Base-by-base conservation (phyloP, 2,888 invertebrate genomes). In the Eurytoma adleriae region DNA sequence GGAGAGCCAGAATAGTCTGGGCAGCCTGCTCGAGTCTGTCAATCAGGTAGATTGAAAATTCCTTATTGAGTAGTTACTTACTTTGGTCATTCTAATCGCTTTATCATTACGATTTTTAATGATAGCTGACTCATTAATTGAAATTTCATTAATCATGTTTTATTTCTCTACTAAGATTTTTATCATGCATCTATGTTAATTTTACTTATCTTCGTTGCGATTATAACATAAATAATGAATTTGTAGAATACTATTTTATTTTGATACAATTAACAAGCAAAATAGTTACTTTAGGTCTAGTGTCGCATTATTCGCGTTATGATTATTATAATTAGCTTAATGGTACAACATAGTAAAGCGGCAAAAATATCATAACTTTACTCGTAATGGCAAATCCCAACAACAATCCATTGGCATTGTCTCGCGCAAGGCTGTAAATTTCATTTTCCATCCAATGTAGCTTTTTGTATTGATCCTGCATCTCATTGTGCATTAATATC, bases 1-100 rank as follows among this genome's bases (percentile, higher is more conserved):
- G 0, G 90, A 90, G 73, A 90, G 89, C 72, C 90, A 90, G 70
- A 90, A 90, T n/a, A 90, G 89, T 61, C 84, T 90, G 10, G 90
- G 90, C 2, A 90, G 90, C 62, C 85, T 90, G 10, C 80, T 90
- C 27, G 90, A 90, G 74, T 90, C 90, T 0, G 90, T 91, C 1
- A 91, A 91, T 84, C 90, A 91, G 88, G 90, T 90, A 40, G 71
- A 83, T 30, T 52, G 5, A 40, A 64, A 54, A 52, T 1, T 12
- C 61, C 67, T 72, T 50, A n/a, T 50, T 20, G 2, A 0, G 16
- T 3, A 16, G 54, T 0, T 24, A 24, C 24, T 54, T 54, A n/a
- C 14, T 52, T 24, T 67, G 1, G 52, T 4, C 4, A 20, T 20
- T 66, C 40, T 40, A 40, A 40, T 40, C 10, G 40, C 40, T 40